phyloP scores from a whole-genome alignment of 1,140 invertebrate species.

The Drosophila paulistorum region DNA sequence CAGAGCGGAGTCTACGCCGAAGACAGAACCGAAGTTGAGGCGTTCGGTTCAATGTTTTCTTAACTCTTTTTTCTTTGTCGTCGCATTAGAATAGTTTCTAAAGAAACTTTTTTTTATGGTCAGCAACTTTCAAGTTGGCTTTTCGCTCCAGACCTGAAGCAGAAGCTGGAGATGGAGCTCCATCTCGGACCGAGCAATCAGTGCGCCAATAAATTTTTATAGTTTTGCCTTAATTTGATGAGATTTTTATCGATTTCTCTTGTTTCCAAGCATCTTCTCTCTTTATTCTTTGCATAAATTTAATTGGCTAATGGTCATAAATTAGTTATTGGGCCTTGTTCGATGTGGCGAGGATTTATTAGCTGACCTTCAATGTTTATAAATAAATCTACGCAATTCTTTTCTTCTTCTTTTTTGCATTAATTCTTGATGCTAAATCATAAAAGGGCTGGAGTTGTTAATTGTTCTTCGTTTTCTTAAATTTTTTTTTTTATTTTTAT shows the following conservation, averaged over 20 bases:
- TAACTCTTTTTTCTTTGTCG: constrained; percentile 5
- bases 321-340: constrained; percentile 47
- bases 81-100: constrained; percentile 49
- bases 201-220: constrained; percentile 72
- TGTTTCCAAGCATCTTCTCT: constrained; percentile 45
- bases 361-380: constrained; percentile 61
- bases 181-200: neutral
- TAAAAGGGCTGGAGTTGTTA: neutral
- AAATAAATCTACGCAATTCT: constrained; percentile 50
- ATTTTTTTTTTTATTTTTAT: neutral
- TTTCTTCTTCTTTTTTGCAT: neutral
- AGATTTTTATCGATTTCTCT: constrained; percentile 74
- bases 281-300: constrained; percentile 68
- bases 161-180: constrained; percentile 17
- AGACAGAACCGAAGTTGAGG: constrained; percentile 11
- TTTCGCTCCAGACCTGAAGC: constrained; percentile 7
- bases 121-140: constrained; percentile 43
- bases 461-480: no score
- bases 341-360: constrained; percentile 56
- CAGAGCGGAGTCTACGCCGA: constrained; percentile 9
- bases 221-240: constrained; percentile 77
- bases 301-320: constrained; percentile 68
- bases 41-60: constrained; percentile 30
- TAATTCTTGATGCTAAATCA: constrained; percentile 1
- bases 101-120: constrained; percentile 28